Evolutionary conservation across 2,113 vertebrate species (phyloP).

Genomic region (Oreochromis tanganicae): DNA sequence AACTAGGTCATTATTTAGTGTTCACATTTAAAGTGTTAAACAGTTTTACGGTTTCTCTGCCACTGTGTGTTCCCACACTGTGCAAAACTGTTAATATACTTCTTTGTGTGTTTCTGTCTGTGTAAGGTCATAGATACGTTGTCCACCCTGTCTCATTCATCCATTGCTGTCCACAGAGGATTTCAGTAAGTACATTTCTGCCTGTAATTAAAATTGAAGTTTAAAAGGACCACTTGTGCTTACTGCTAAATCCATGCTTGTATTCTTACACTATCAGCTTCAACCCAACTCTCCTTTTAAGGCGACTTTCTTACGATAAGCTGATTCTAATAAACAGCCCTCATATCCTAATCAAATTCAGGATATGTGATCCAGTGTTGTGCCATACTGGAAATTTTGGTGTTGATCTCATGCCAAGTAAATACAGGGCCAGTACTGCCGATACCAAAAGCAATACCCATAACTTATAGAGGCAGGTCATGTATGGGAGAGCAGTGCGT

Average conservation of each 20-base stretch:
- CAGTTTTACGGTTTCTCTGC: background rate
- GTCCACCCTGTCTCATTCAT: conserved; percentile 79
- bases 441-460: background rate
- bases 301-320: background rate
- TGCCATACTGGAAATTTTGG: background rate
- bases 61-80: background rate
- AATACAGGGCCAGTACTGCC: background rate
- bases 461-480: background rate
- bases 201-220: background rate
- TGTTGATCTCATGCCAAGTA: background rate
- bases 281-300: background rate
- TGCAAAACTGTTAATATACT: background rate
- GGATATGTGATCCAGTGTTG: background rate
- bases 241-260: background rate
- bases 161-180: conserved; percentile 70
- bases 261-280: background rate
- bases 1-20: background rate
- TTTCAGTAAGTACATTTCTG: conserved; percentile 73
- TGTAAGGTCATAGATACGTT: conserved; percentile 80
- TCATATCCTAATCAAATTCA: background rate
- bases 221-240: background rate
- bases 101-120: background rate
- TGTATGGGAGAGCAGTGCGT: background rate
- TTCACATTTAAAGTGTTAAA: background rate
- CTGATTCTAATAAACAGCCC: background rate